Evolutionary conservation across 2,888 invertebrate species (phyloP).

Genomic region (Apocheima hispidaria): DNA sequence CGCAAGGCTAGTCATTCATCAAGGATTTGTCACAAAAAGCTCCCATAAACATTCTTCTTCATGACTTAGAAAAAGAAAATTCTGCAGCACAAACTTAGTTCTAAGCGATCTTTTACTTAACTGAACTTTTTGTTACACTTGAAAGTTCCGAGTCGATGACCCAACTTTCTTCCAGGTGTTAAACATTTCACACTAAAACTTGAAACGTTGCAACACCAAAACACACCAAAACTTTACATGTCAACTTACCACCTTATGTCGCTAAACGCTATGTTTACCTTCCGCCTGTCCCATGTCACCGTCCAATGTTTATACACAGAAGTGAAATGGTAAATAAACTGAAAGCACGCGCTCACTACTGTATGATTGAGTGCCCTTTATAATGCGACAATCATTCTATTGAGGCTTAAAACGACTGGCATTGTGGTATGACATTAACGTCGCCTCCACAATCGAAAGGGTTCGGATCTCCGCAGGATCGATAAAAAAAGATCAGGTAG

Average conservation of each 20-base stretch:
- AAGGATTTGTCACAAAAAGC: too few species aligned
- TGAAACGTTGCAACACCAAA: constrained; percentile 55
- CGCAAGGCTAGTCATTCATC: too few species aligned
- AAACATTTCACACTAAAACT: constrained; percentile 42
- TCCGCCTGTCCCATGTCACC: constrained; percentile 40
- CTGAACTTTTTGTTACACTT: constrained; percentile 20
- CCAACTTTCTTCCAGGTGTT: constrained; percentile 43
- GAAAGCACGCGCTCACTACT: constrained; percentile 56
- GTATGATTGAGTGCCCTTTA: constrained; percentile 63
- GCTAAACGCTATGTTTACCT: constrained; percentile 63
- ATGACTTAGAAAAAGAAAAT: neutral
- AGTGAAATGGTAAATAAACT: constrained; percentile 68
- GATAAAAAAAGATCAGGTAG: constrained; percentile 70
- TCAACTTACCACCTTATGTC: constrained; percentile 65
- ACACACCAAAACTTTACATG: constrained; percentile 55
- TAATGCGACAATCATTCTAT: constrained; percentile 51
- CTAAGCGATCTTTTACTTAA: neutral
- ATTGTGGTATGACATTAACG: constrained; percentile 75
- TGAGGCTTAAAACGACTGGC: constrained; percentile 63
- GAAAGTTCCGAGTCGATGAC: constrained; percentile 35
- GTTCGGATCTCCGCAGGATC: constrained; percentile 50
- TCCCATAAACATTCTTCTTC: too few species aligned
- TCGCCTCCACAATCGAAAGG: constrained; percentile 68
- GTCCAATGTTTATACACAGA: constrained; percentile 61
- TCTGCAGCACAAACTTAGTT: too few species aligned